Evolutionary conservation across 2,888 invertebrate species (phyloP).

Genomic region (Protophormia terraenovae): DNA sequence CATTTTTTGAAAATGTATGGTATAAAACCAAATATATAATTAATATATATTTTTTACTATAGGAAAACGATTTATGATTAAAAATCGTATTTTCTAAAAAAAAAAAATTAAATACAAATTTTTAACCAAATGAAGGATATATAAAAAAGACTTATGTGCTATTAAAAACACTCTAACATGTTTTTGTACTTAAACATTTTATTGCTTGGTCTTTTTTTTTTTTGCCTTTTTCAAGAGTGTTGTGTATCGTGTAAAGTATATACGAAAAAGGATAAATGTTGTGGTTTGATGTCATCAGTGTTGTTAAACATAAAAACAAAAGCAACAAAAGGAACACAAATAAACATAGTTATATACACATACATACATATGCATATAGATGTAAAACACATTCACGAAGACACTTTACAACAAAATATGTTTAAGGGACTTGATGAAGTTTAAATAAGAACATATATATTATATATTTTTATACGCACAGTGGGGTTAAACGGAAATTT

Average conservation of each 20-base stretch:
- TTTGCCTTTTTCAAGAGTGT: neutral
- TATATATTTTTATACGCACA: neutral
- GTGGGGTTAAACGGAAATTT: too few species aligned
- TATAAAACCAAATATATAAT: too few species aligned
- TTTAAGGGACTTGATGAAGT: constrained; percentile 58
- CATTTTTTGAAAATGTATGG: too few species aligned
- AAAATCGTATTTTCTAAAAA: too few species aligned
- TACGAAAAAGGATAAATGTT: constrained; percentile 55
- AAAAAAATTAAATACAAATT: too few species aligned
- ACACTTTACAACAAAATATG: constrained; percentile 55
- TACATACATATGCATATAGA: neutral
- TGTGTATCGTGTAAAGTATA: neutral
- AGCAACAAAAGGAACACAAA: constrained; percentile 25
- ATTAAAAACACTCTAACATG: too few species aligned
- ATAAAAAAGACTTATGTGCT: too few species aligned
- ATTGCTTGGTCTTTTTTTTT: constrained; percentile 31
- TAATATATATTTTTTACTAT: too few species aligned
- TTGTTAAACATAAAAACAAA: constrained; percentile 55
- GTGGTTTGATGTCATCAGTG: constrained; percentile 65
- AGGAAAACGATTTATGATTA: too few species aligned
- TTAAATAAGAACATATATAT: constrained; percentile 35
- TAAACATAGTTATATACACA: neutral
- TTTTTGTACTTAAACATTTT: constrained; percentile 56
- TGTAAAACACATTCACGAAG: neutral
- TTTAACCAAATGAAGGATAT: too few species aligned